Evolutionary conservation across 2,113 vertebrate genomes (phyloP).

Genomic region (Hydropotes inermis): DNA sequence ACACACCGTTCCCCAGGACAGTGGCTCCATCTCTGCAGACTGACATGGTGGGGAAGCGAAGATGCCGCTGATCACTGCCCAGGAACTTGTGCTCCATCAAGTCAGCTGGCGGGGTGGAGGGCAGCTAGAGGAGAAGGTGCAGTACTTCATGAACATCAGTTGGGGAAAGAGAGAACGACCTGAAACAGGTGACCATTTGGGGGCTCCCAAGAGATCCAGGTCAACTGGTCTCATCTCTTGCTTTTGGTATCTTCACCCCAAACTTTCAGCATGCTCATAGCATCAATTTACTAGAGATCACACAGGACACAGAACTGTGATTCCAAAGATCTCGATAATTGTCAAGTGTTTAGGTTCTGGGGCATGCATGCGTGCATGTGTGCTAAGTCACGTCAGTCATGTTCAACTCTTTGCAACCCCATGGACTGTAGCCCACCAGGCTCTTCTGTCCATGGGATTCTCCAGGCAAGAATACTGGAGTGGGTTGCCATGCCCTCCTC

Average conservation of each 20-base stretch:
- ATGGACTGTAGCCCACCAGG: background rate
- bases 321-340: background rate
- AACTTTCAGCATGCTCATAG: background rate
- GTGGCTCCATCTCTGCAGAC: background rate
- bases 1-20: background rate
- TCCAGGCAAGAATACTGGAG: background rate
- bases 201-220: background rate
- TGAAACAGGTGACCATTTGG: background rate
- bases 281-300: background rate
- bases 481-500: background rate
- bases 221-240: background rate
- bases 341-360: background rate
- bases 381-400: background rate
- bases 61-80: background rate
- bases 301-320: background rate
- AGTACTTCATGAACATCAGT: rapidly evolving
- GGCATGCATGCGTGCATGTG: rapidly evolving
- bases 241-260: background rate
- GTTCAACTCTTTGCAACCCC: background rate
- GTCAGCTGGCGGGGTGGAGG: rapidly evolving
- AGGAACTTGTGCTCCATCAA: background rate
- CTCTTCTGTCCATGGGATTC: background rate
- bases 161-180: background rate
- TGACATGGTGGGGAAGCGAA: background rate
- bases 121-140: background rate